A percentile compares a stretch with the other conserved stretches of the same genome.
Evolutionary conservation across 1,140 invertebrate genomes (phyloP).

Genomic region (Hermatobates lingyangjiaoensis): DNA sequence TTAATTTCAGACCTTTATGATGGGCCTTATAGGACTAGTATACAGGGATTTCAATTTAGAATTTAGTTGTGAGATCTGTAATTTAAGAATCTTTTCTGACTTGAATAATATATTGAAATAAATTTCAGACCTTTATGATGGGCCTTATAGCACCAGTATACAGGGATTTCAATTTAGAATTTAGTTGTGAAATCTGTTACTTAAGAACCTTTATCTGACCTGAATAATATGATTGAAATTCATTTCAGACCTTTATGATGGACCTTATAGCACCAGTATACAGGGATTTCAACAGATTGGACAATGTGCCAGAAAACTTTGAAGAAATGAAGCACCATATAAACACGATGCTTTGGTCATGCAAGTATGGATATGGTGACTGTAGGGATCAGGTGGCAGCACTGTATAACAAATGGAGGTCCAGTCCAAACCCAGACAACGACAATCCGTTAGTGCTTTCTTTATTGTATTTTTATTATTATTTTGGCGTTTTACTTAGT

Average conservation of each 20-base stretch:
- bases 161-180: constrained; percentile 38
- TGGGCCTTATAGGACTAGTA: constrained; percentile 37
- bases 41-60: constrained; percentile 45
- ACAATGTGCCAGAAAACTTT: constrained; percentile 29
- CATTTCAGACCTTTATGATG: constrained; percentile 40
- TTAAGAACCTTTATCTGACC: too few relatives aligned
- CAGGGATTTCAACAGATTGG: constrained; percentile 41
- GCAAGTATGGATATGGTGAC: constrained; percentile 42
- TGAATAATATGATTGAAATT: too few relatives aligned
- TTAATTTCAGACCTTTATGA: constrained; percentile 39
- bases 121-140: constrained; percentile 40
- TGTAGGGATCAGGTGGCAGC: constrained; percentile 44
- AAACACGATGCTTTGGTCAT: constrained; percentile 35
- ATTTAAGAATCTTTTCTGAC: too few relatives aligned
- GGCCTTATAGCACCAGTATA: constrained; percentile 42
- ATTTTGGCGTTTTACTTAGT: too few relatives aligned
- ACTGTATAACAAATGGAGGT: constrained; percentile 50
- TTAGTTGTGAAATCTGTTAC: too few relatives aligned
- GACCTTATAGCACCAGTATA: constrained; percentile 42
- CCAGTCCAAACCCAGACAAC: constrained; percentile 40
- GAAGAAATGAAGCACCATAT: constrained; percentile 1
- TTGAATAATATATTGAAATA: too few relatives aligned
- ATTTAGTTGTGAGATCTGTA: too few relatives aligned
- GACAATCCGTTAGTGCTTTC: constrained; percentile 45
- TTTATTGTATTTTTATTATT: too few relatives aligned